These are phyloP conservation scores for Macheiramphus alcinus DNA, from an alignment of 2,113 vertebrate species.

Conservation along the genomic window DNA sequence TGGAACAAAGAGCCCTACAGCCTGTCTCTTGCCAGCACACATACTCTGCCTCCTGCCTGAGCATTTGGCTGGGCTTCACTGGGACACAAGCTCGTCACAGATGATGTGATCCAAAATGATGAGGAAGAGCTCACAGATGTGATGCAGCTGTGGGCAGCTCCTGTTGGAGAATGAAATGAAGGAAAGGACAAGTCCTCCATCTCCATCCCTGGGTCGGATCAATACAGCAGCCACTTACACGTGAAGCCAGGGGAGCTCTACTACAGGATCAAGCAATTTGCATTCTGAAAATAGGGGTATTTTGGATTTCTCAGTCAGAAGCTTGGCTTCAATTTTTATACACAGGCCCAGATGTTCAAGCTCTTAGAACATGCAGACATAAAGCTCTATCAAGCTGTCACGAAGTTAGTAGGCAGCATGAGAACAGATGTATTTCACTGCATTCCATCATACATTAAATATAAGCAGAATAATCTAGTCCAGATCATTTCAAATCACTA, in stretches of 20 bases:
- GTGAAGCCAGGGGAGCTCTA: not conserved
- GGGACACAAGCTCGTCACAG: fast-evolving
- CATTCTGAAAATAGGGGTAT: not conserved
- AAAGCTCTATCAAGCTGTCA: slow-evolving; percentile 57
- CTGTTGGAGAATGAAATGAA: not conserved
- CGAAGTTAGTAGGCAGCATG: slow-evolving; percentile 50
- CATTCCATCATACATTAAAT: slow-evolving; percentile 50
- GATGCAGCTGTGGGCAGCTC: not conserved
- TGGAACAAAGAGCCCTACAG: not conserved
- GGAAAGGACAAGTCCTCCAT: not conserved
- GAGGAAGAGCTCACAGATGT: not conserved
- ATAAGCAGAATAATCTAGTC: slow-evolving; percentile 49
- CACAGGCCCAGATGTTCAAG: slow-evolving; percentile 44
- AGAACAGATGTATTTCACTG: slow-evolving; percentile 48
- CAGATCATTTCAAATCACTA: slow-evolving; percentile 31
- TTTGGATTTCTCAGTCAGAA: slow-evolving; percentile 2
- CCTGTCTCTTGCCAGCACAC: not conserved
- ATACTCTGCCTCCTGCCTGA: not conserved
- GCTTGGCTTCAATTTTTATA: slow-evolving; percentile 9
- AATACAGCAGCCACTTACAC: not conserved
- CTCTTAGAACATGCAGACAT: slow-evolving; percentile 18
- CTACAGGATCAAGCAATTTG: not conserved
- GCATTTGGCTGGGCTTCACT: not conserved
- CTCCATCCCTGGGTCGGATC: not conserved
- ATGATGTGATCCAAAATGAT: fast-evolving